A percentile compares a stretch with the other conserved stretches of the same genome.
Evolutionary conservation across 2,888 invertebrate species (phyloP).

Genomic region (Xiphydria camelus): DNA sequence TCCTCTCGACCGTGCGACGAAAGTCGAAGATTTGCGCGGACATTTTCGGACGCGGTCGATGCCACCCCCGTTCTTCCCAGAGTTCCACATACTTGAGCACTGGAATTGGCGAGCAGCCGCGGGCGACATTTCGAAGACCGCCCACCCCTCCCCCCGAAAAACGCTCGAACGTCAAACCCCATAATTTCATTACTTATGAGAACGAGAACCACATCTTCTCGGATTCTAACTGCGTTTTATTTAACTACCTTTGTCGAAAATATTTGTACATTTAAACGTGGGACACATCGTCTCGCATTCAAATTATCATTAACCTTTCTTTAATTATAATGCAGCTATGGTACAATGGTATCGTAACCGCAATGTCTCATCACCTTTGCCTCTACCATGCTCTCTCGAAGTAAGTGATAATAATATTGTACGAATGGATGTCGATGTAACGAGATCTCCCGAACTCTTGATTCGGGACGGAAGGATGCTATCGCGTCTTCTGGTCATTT

Average conservation of each 20-base stretch:
- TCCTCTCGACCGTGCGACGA: too few species aligned
- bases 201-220: slow-evolving; percentile 32
- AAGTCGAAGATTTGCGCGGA: too few species aligned
- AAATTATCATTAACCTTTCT: slow-evolving; percentile 47
- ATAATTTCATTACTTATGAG: slow-evolving; percentile 30
- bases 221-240: slow-evolving; percentile 48
- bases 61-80: too few species aligned
- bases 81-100: too few species aligned
- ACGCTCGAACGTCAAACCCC: background rate
- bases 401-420: too few species aligned
- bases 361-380: slow-evolving; percentile 51
- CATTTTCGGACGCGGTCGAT: too few species aligned
- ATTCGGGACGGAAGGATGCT: too few species aligned
- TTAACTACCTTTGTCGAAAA: slow-evolving; percentile 52
- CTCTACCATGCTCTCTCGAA: slow-evolving; percentile 32
- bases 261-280: slow-evolving; percentile 55
- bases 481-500: too few species aligned
- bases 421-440: too few species aligned
- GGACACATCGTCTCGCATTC: slow-evolving; percentile 47
- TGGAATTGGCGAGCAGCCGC: slow-evolving; percentile 2
- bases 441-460: too few species aligned
- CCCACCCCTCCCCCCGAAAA: slow-evolving; percentile 8
- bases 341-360: slow-evolving; percentile 54
- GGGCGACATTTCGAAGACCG: slow-evolving; percentile 24
- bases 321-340: slow-evolving; percentile 50